Evolutionary conservation across 2,888 invertebrate species (phyloP).

Genomic region (Eupeodes luniger): DNA sequence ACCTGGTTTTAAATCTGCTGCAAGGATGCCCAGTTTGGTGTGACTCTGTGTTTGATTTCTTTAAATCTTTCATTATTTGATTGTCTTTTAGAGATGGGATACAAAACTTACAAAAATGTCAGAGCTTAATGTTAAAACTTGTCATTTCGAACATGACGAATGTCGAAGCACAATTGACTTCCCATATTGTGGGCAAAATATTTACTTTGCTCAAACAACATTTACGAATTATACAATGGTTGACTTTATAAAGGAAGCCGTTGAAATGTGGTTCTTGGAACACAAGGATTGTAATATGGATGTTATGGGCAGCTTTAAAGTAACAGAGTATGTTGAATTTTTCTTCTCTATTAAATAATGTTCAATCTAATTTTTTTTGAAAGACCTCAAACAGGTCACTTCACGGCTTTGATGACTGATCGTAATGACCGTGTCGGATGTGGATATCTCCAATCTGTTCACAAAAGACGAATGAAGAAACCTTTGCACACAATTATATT

Average conservation of each 20-base stretch:
- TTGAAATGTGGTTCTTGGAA: constrained; percentile 63
- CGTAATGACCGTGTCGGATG: constrained; percentile 55
- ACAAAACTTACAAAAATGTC: constrained; percentile 43
- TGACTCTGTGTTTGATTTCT: background rate
- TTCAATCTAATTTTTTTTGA: background rate
- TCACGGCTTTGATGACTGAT: constrained; percentile 52
- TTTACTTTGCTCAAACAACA: constrained; percentile 58
- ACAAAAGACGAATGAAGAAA: constrained; percentile 14
- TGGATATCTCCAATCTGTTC: constrained; percentile 17
- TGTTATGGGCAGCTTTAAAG: constrained; percentile 30
- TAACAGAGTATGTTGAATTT: constrained; percentile 47
- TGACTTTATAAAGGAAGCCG: constrained; percentile 60
- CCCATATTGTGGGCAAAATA: constrained; percentile 63
- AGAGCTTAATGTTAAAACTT: constrained; percentile 62
- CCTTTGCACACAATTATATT: constrained; percentile 48
- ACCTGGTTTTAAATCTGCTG: constrained; percentile 23
- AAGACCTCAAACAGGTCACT: constrained; percentile 65
- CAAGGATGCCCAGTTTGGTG: constrained; percentile 55
- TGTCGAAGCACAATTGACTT: constrained; percentile 54
- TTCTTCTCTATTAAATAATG: background rate
- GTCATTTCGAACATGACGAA: constrained; percentile 59
- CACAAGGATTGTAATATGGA: constrained; percentile 47
- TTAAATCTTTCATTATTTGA: too few relatives aligned
- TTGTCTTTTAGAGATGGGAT: constrained; percentile 54
- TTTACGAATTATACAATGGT: constrained; percentile 42